Percentiles rank a stretch among this genome's conserved stretches.
Conservation (phyloP, 2,888 invertebrate species). For the Eledona agricola region DNA sequence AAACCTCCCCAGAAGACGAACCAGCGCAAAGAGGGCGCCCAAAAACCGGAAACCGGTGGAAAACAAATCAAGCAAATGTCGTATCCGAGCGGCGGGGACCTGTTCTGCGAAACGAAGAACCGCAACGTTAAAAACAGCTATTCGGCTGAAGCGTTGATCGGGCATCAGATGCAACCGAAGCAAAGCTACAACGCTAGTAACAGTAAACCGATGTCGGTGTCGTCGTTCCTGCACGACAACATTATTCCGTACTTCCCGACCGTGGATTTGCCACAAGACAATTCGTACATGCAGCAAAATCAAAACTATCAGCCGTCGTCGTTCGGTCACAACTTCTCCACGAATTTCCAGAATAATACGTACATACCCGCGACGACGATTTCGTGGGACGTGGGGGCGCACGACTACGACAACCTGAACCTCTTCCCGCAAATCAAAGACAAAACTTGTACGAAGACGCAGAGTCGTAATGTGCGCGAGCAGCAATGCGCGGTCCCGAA, state of each 20-base stretch:
- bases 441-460: constrained; percentile 41
- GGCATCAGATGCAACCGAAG: constrained; percentile 50
- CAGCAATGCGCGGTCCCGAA: constrained; percentile 29
- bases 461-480: constrained; percentile 18
- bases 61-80: constrained; percentile 26
- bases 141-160: constrained; percentile 61
- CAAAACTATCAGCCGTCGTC: constrained; percentile 53
- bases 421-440: constrained; percentile 42
- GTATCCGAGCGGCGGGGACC: constrained; percentile 24
- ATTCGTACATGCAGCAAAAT: constrained; percentile 54
- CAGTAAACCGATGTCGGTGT: constrained; percentile 50
- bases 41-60: constrained; percentile 2
- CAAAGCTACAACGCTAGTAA: constrained; percentile 42
- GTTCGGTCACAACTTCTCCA: constrained; percentile 52
- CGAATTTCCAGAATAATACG: constrained; percentile 52
- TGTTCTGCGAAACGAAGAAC: constrained; percentile 46
- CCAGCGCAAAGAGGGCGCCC: constrained; percentile 30
- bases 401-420: constrained; percentile 46
- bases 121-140: constrained; percentile 55
- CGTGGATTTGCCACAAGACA: constrained; percentile 57
- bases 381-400: constrained; percentile 49
- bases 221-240: constrained; percentile 57
- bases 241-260: constrained; percentile 59
- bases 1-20: constrained; percentile 33
- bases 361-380: constrained; percentile 52